A percentile compares a stretch with the other conserved stretches of the same genome.
These are phyloP conservation scores for Leontopithecus rosalia DNA, from an alignment of 2,797 vertebrate species.

Conservation along the genomic window DNA sequence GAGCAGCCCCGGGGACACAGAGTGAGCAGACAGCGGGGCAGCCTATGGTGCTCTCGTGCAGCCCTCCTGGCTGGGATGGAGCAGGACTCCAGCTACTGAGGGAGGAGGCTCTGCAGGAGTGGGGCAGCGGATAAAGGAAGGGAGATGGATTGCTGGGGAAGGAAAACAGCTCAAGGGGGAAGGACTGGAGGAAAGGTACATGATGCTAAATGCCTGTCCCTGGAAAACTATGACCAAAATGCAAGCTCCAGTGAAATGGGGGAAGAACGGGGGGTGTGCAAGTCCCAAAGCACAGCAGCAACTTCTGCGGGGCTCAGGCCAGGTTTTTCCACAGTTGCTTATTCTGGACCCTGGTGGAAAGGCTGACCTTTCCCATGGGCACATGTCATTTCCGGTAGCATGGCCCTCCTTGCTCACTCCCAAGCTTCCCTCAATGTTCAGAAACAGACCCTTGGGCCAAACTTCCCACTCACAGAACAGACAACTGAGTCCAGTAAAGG, in stretches of 20 bases:
- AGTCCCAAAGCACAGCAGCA: neutral
- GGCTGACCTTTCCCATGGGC: neutral
- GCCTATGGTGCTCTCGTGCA: too few species aligned
- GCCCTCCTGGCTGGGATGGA: neutral
- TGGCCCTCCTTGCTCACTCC: neutral
- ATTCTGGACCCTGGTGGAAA: neutral
- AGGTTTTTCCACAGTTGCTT: constrained; percentile 6
- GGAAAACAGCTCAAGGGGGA: neutral
- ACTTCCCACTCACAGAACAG: neutral
- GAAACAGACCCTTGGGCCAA: neutral
- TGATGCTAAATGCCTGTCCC: neutral
- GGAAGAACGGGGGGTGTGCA: neutral
- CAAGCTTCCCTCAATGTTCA: neutral
- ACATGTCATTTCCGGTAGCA: neutral
- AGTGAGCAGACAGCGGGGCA: neutral
- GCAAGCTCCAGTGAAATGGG: neutral
- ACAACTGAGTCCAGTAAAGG: accelerated
- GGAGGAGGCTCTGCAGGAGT: neutral
- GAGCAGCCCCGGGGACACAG: neutral
- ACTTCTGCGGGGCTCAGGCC: neutral
- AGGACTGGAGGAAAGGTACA: neutral
- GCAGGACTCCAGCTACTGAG: neutral
- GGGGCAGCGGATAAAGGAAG: too few species aligned
- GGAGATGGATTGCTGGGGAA: too few species aligned
- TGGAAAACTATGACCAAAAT: constrained; percentile 31